Evolutionary conservation across 1,140 invertebrate genomes (phyloP), one percentile per base, ranked within the genome.

Genomic region (Brachionus plicatilis): DNA sequence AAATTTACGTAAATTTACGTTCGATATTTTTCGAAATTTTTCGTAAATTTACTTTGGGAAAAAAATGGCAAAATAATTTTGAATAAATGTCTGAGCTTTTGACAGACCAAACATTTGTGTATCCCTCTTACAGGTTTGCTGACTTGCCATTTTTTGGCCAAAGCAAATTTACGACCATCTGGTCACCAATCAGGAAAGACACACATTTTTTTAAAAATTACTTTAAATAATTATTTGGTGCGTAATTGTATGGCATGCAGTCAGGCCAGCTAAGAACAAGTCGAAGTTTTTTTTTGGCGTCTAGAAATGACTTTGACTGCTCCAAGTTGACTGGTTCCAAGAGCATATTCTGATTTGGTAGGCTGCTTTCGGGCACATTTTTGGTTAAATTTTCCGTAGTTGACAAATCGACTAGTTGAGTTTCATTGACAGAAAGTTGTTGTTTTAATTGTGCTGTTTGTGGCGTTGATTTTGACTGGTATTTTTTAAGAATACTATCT

Each of bases 201-300:
- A 1, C 27, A 12, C 24, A 68, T 37, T 24, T 20, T 45, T 43
- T 8, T 33, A n/a, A 43, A n/a, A 41, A 43, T 72, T 66, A 85
- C 76, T 83, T 45, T 29, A 68, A 68, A 33, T 37, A 11, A 37
- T 56, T 29, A 86, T 85, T 27, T 84, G 85, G 83, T 85, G 84
- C 43, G 20, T 76, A 37, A 85, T 76, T 56, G 60, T 43, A 75
- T 33, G 12, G 17, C 29, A 80, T 20, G 60, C 88, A 87, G 75
- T 90, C 90, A 20, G 87, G 88, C 66, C 93, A 94, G 85, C 95
- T 95, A 4, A 99, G 91, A 37, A 98, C 96, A 84, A 95, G 92
- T 53, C 96, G 92, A 47, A 99, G 90, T 88, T 98, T 97, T 85
- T 94, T 93, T 89, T 98, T 97, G 43, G 96, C 94, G 90, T 95